Conservation (phyloP, 2,113 vertebrate genomes). For the Ivindomyrus marchei region DNA sequence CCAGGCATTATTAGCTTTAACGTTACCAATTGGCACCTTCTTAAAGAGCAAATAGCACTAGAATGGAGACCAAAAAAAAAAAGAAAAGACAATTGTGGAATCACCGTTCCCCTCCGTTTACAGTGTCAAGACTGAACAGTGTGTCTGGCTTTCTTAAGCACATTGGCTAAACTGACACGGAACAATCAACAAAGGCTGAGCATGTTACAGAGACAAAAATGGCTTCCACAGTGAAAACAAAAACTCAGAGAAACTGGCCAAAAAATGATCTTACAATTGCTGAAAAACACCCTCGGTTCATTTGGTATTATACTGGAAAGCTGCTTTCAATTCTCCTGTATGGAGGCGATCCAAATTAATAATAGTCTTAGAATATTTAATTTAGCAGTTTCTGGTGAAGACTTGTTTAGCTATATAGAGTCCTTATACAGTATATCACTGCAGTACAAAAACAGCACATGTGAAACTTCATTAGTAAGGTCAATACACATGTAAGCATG, state of each 20-base stretch:
- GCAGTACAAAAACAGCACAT: background rate
- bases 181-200: background rate
- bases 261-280: background rate
- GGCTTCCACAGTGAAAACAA: background rate
- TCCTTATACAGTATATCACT: background rate
- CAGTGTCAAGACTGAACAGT: background rate
- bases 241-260: background rate
- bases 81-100: background rate
- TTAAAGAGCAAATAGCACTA: background rate
- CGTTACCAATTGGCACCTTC: background rate
- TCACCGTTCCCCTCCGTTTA: background rate
- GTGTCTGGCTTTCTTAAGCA: slow-evolving; percentile 12
- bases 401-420: background rate
- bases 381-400: background rate
- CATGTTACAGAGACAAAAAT: background rate
- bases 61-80: background rate
- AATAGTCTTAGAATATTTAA: background rate
- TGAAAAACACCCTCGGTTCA: background rate
- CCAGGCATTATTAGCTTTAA: background rate
- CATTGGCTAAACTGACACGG: background rate
- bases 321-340: background rate
- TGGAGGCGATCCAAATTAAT: background rate
- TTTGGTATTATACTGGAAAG: background rate
- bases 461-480: background rate
- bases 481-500: background rate